These are phyloP conservation scores for Tribolium castaneum DNA, from an alignment of 1,140 invertebrate species.

Conservation along the genomic window DNA sequence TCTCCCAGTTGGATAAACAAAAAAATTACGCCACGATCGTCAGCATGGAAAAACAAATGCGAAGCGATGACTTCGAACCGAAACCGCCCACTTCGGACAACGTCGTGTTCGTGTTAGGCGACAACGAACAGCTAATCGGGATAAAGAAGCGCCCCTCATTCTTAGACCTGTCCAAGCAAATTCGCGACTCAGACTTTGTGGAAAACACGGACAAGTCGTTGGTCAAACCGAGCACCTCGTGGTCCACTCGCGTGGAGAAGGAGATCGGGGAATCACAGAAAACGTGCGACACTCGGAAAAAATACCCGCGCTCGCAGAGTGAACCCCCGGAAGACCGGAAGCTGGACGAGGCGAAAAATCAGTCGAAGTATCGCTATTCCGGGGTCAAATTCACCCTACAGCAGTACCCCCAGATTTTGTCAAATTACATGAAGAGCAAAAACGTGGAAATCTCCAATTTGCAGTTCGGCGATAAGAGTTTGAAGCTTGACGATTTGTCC, in stretches of 20 bases:
- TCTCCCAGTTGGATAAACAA: constrained; percentile 2
- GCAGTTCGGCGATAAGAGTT: constrained; percentile 71
- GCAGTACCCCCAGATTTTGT: constrained; percentile 76
- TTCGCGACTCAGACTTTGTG: constrained; percentile 49
- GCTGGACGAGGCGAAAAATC: constrained; percentile 15
- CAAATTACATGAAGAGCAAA: constrained; percentile 78
- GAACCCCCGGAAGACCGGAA: constrained; percentile 55
- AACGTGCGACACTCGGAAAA: constrained; percentile 21
- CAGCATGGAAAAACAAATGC: constrained; percentile 40
- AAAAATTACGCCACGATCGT: neutral
- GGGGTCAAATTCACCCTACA: constrained; percentile 78
- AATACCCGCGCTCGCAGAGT: constrained; percentile 55
- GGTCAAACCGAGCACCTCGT: constrained; percentile 54
- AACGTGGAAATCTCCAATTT: constrained; percentile 74
- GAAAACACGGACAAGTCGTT: constrained; percentile 35
- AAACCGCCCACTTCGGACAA: constrained; percentile 31
- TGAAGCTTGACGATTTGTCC: constrained; percentile 56
- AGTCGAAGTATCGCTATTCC: constrained; percentile 71
- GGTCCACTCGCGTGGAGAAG: constrained; percentile 47
- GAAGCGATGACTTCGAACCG: neutral
- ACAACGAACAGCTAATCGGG: constrained; percentile 74
- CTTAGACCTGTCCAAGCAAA: constrained; percentile 34
- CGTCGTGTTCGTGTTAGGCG: constrained; percentile 83
- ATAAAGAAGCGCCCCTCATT: constrained; percentile 63
- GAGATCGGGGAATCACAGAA: constrained; percentile 6